A percentile compares a stretch with the other conserved stretches of the same genome.
These are phyloP conservation scores for Pygoscelis adeliae DNA, from an alignment of 2,113 vertebrate genomes.

Conservation along the genomic window DNA sequence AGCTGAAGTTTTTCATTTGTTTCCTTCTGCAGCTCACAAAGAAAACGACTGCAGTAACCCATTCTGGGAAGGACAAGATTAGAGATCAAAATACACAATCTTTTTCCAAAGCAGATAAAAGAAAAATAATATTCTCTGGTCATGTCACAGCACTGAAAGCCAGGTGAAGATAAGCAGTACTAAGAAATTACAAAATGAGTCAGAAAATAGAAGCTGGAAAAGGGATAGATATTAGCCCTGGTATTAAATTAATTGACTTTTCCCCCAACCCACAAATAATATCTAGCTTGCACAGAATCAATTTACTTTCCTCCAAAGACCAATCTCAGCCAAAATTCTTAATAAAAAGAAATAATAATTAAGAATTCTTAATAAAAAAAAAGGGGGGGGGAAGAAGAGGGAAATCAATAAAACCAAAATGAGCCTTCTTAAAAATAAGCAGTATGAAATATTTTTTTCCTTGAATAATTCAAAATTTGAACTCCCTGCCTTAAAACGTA, in stretches of 20 bases:
- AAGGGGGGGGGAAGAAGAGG: neutral
- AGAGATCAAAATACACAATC: neutral
- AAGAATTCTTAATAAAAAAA: neutral
- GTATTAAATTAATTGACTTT: constrained; percentile 11
- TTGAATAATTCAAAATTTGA: neutral
- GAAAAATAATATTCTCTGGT: neutral
- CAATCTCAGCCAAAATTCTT: constrained; percentile 6
- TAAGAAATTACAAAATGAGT: neutral
- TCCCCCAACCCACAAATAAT: neutral
- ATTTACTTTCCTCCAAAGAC: neutral
- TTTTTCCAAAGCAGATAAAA: constrained; percentile 5
- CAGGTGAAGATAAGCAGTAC: neutral
- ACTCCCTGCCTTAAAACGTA: neutral
- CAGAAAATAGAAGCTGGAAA: neutral
- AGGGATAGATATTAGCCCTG: neutral
- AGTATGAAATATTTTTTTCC: neutral
- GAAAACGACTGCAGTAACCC: neutral
- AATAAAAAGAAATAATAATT: neutral
- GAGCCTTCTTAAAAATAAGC: neutral
- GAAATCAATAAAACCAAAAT: neutral
- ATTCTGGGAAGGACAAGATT: neutral
- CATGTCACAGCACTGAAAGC: neutral
- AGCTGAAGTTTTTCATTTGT: neutral
- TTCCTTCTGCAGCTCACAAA: neutral
- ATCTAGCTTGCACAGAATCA: neutral